A percentile compares a stretch with the other conserved stretches of the same genome.
These are phyloP conservation scores for Sphaerophoria taeniata DNA, from an alignment of 2,888 invertebrate species.

Conservation along the genomic window DNA sequence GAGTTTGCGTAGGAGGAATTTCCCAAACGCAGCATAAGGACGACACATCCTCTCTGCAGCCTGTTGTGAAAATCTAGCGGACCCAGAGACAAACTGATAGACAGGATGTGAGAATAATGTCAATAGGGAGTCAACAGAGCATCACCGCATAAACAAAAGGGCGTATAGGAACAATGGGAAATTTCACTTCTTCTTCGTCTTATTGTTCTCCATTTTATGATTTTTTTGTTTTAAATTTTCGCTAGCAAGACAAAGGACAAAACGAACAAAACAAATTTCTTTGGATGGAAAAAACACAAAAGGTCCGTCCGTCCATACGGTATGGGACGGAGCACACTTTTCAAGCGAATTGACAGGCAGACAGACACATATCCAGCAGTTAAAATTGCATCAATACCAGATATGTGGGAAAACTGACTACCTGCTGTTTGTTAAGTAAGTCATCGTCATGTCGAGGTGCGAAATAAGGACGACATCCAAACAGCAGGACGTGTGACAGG, in stretches of 20 bases:
- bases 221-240: constrained; percentile 1
- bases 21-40: constrained; percentile 19
- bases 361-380: constrained; percentile 53
- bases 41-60: background rate
- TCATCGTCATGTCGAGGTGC: constrained; percentile 38
- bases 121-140: constrained; percentile 72
- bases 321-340: constrained; percentile 65
- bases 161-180: constrained; percentile 72
- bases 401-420: background rate
- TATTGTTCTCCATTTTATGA: background rate
- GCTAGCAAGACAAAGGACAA: constrained; percentile 18
- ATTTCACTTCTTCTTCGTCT: constrained; percentile 39
- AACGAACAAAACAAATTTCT: constrained; percentile 9
- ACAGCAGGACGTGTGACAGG: constrained; percentile 43
- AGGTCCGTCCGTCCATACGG: too few species aligned
- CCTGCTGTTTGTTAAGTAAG: constrained; percentile 66
- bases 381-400: constrained; percentile 68
- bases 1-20: constrained; percentile 49
- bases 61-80: constrained; percentile 11
- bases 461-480: constrained; percentile 46
- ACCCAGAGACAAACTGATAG: constrained; percentile 9
- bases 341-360: background rate
- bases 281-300: constrained; percentile 3
- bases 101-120: constrained; percentile 67
- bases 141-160: constrained; percentile 74